Conservation (phyloP, 2,888 invertebrate species). For the Leistus spinibarbis region DNA sequence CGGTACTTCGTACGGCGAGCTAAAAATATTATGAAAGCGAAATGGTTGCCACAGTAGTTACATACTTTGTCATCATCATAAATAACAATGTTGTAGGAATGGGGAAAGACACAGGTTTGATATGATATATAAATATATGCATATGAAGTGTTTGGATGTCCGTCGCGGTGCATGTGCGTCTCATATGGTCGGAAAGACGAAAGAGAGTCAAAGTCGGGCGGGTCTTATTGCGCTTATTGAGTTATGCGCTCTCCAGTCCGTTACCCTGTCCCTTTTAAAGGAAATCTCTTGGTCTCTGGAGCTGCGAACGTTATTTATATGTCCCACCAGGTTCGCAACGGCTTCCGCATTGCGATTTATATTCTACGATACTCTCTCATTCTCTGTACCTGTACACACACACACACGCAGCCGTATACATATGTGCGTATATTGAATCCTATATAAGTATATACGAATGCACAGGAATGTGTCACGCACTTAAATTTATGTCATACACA, state of each 20-base stretch:
- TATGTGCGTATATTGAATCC: background rate
- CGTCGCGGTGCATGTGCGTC: no score
- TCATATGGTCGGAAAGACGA: no score
- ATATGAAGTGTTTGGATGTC: no score
- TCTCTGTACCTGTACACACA: background rate
- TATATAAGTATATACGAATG: background rate
- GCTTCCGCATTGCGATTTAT: constrained; percentile 1
- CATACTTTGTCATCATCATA: no score
- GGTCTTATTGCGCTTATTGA: background rate
- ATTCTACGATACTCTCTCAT: background rate
- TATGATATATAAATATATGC: no score
- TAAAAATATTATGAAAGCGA: no score
- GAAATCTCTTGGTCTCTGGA: constrained; percentile 10
- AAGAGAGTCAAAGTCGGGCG: background rate
- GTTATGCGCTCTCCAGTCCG: background rate
- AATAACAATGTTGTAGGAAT: no score
- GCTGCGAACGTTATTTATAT: constrained; percentile 4
- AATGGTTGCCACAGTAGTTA: no score
- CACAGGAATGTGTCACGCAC: no score
- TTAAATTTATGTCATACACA: no score
- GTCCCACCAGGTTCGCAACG: constrained; percentile 1
- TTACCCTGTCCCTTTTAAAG: background rate
- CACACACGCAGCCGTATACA: background rate
- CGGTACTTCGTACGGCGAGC: no score
- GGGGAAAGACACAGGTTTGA: no score